These are phyloP conservation scores for Pelodiscus sinensis DNA, from an alignment of 2,113 vertebrate genomes.

Conservation along the genomic window DNA sequence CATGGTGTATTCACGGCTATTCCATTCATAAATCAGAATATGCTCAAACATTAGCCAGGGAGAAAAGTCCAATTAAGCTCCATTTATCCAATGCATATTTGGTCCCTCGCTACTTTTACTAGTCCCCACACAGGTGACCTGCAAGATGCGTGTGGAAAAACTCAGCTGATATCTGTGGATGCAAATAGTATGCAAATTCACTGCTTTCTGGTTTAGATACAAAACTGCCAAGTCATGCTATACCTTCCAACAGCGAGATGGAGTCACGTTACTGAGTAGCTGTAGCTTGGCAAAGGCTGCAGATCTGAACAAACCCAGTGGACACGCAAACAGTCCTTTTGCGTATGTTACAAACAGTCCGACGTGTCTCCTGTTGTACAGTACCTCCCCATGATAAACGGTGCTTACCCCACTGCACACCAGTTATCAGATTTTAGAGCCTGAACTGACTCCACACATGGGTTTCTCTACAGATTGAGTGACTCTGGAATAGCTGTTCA, in stretches of 20 bases:
- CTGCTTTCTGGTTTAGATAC: background rate
- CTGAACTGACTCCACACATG: background rate
- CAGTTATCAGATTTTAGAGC: fast-evolving
- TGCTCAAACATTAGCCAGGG: fast-evolving
- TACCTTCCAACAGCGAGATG: background rate
- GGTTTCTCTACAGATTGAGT: background rate
- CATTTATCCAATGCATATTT: background rate
- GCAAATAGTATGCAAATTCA: background rate
- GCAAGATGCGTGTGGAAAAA: background rate
- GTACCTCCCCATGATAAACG: background rate
- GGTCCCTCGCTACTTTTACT: background rate
- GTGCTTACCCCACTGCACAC: background rate
- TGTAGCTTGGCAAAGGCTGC: background rate
- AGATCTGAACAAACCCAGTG: background rate
- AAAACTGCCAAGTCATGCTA: background rate
- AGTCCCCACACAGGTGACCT: background rate
- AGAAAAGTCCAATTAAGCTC: background rate
- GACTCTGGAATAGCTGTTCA: background rate
- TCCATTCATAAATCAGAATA: background rate
- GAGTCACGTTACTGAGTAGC: fast-evolving
- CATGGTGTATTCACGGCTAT: background rate
- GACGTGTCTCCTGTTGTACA: background rate
- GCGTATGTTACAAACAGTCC: background rate
- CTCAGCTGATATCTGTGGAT: background rate
- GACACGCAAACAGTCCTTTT: background rate